A percentile compares a stretch with the other conserved stretches of the same genome.
Evolutionary conservation across 2,888 invertebrate genomes (phyloP).

Genomic region (Thysanoteuthis rhombus): DNA sequence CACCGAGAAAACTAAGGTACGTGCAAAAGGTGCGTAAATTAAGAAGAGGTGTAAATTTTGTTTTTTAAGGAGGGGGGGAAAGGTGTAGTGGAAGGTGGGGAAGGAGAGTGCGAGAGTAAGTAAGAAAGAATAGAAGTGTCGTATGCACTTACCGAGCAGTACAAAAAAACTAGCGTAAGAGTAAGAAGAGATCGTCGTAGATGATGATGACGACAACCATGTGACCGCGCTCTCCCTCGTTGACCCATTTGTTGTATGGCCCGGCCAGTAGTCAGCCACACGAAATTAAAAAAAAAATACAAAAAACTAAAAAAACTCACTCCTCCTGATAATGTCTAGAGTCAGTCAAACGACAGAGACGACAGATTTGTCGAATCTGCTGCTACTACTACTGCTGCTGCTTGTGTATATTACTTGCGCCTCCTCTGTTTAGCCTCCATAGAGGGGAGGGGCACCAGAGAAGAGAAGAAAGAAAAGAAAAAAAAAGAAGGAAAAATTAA

Average conservation of each 20-base stretch:
- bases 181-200: background rate
- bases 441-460: background rate
- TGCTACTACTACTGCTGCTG: background rate
- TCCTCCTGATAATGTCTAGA: background rate
- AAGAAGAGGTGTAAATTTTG: background rate
- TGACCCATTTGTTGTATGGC: background rate
- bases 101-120: background rate
- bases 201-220: background rate
- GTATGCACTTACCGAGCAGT: background rate
- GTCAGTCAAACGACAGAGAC: background rate
- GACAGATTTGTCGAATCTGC: background rate
- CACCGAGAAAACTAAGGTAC: background rate
- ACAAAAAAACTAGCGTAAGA: background rate
- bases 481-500: background rate
- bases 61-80: background rate
- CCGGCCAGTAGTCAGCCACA: too few species aligned
- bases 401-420: background rate
- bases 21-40: background rate
- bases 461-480: background rate
- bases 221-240: background rate
- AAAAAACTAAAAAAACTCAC: too few species aligned
- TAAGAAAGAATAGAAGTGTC: background rate
- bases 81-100: background rate
- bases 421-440: background rate
- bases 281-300: too few species aligned